Base-by-base conservation (phyloP, 2,797 vertebrate species). In the Manis javanica region DNA sequence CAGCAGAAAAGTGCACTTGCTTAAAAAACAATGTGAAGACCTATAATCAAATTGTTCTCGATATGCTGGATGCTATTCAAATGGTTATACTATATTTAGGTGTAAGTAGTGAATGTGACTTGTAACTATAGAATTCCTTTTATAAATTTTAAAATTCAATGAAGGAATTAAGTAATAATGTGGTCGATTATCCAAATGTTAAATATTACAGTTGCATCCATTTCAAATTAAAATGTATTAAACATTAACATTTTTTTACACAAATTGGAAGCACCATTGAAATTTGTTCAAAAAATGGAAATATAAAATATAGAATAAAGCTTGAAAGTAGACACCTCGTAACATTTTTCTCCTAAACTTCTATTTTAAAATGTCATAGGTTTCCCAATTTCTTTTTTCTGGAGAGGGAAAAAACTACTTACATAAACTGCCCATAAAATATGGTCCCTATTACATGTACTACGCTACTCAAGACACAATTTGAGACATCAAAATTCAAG, bases 1-100 rank as follows among this genome's bases (percentile, higher is more conserved):
- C 5, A 96, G 53, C 59, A 88, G 69, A 96, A 94, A 94, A 92
- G 81, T 68, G 19, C 23, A 96, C 13, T 97, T 90, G 49, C 42
- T 91, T 93, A 87, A 95, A 46, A 82, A 96, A 95, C 23, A 90
- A 74, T 37, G 31, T 92, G 57, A 96, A 71, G 14, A 63, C 64
- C 19, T 97, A 64, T 82, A 95, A 95, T 87, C 34, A 86, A 78
- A 82, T 39, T 91, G 34, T 64, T 94, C 49, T 91, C 31, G 71
- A 61, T 26, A 79, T 69, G 21, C 15, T 68, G 2, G n/a, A 72
- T 49, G 26, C 77, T 92, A 94, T 51, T 92, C n/a, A 89, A 91
- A 97, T 42, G n/a, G 51, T 68, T 81, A 89, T 26, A 71, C 9
- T 74, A 91, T 31, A 95, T 79, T 85, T 90, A 84, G 55, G 42